Evolutionary conservation across 2,888 invertebrate genomes (phyloP), one percentile per base, ranked within the genome.

Genomic region (Luffia ferchaultella): DNA sequence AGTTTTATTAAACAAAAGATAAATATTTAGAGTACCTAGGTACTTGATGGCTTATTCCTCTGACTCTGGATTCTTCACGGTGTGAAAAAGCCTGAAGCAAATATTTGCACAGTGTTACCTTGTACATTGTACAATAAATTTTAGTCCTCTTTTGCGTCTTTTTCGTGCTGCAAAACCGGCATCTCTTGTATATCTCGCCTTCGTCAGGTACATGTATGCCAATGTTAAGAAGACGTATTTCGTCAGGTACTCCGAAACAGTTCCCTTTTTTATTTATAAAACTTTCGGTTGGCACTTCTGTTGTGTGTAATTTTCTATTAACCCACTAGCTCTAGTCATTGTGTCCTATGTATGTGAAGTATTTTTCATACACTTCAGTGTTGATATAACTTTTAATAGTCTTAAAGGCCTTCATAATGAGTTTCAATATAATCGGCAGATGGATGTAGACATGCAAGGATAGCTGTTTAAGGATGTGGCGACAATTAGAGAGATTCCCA

Each of bases 131-230:
- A 16, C 43, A 42, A 5, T 16, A n/a, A 44, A 56, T 55, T 54
- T 54, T 58, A 3, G 58, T 55, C 48, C 58, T 52, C 45, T 57
- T 50, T 30, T 57, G 50, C 52, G 43, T 43, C 45, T 56, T 54
- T 53, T 56, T 62, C 18, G 60, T 63, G 51, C 61, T 62, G 52
- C 62, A 64, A 55, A 62, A 65, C 15, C 59, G 50, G 53, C 62
- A 63, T 51, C 61, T 62, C 53, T 62, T 63, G 50, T 63, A 62
- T 47, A 59, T 58, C 20, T 51, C 50, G n/a, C 20, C 53, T 55
- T 62, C 60, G 54, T 60, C 57, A 40, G 64, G 62, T 53, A 60
- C 45, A 50, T 64, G 62, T 51, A 61, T 58, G 48, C 62, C 61
- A n/a, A 61, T 59, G 57, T 62, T 62, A n/a, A 58, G 45, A 19